Percentiles rank a stretch among this genome's conserved stretches.
Evolutionary conservation across 2,888 invertebrate genomes (phyloP).

Genomic region (Cephus rjabovi): DNA sequence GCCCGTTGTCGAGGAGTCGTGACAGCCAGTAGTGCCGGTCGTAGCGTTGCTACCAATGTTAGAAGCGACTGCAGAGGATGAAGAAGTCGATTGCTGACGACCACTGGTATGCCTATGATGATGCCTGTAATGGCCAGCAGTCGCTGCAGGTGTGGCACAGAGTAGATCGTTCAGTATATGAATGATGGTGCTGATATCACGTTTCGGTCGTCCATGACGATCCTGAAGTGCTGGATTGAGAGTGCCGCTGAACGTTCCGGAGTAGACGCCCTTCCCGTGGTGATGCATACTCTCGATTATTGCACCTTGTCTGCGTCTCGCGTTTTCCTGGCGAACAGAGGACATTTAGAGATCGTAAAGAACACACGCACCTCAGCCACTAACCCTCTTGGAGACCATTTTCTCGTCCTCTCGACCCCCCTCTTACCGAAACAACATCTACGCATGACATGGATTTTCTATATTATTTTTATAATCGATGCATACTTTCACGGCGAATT

Average conservation of each 20-base stretch:
- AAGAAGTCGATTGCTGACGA: slow-evolving; percentile 47
- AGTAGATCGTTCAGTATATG: slow-evolving; percentile 95
- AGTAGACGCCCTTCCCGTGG: slow-evolving; percentile 94
- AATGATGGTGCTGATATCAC: slow-evolving; percentile 94
- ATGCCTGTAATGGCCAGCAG: slow-evolving; percentile 58
- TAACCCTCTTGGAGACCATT: too few relatives aligned
- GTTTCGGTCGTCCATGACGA: slow-evolving; percentile 88
- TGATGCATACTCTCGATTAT: slow-evolving; percentile 94
- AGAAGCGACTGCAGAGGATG: slow-evolving; percentile 28
- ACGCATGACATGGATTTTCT: too few relatives aligned
- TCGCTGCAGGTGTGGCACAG: slow-evolving; percentile 82
- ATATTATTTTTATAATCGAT: too few relatives aligned
- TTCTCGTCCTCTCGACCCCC: too few relatives aligned
- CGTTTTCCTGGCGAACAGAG: slow-evolving; percentile 52
- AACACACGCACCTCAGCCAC: too few relatives aligned
- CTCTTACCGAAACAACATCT: too few relatives aligned
- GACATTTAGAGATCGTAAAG: too few relatives aligned
- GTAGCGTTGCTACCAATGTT: slow-evolving; percentile 22
- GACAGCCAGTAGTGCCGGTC: slow-evolving; percentile 35
- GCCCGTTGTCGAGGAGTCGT: slow-evolving; percentile 41
- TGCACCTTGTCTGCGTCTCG: slow-evolving; percentile 74
- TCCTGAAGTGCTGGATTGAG: slow-evolving; percentile 94
- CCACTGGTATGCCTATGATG: slow-evolving; percentile 56
- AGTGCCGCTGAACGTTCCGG: slow-evolving; percentile 96
- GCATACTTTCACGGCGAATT: too few relatives aligned